Percentiles rank a stretch among this genome's conserved stretches.
These are phyloP conservation scores for Gibbula magus DNA, from an alignment of 2,888 invertebrate genomes.

Conservation along the genomic window DNA sequence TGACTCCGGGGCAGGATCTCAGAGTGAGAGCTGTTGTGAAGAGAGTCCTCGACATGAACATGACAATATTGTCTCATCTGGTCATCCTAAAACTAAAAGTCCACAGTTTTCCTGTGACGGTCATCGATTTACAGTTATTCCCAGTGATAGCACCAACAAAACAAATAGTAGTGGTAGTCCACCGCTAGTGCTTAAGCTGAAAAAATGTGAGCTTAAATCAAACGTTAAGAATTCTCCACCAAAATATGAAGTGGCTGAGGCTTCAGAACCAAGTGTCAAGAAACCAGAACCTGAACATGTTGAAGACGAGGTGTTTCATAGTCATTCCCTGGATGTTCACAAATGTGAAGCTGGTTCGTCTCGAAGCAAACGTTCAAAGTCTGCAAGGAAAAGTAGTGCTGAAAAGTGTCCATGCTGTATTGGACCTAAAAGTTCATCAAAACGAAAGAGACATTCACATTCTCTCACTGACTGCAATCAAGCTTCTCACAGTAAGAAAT, in stretches of 20 bases:
- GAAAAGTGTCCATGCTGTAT: background rate
- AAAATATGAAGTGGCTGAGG: background rate
- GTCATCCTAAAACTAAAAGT: constrained; percentile 2
- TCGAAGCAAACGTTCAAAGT: constrained; percentile 1
- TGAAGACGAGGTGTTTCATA: background rate
- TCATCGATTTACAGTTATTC: constrained; percentile 1
- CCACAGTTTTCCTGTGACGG: background rate
- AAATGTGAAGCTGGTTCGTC: background rate
- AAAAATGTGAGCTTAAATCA: constrained; percentile 1
- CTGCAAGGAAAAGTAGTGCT: background rate
- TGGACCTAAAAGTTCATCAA: background rate
- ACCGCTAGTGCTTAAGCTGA: background rate
- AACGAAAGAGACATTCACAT: background rate
- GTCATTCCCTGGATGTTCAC: background rate
- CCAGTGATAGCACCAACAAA: background rate
- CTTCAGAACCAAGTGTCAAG: background rate
- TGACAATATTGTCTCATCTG: background rate
- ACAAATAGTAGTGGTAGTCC: background rate
- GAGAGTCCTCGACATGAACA: constrained; percentile 2
- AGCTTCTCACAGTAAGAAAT: background rate
- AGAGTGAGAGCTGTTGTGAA: constrained; percentile 5
- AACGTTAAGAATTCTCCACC: constrained; percentile 6
- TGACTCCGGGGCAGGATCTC: background rate
- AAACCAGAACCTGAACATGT: background rate
- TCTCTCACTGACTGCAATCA: background rate